A percentile compares a stretch with the other conserved stretches of the same genome.
Conservation (phyloP, 2,113 vertebrate genomes). For the Rhagologus leucostigma region DNA sequence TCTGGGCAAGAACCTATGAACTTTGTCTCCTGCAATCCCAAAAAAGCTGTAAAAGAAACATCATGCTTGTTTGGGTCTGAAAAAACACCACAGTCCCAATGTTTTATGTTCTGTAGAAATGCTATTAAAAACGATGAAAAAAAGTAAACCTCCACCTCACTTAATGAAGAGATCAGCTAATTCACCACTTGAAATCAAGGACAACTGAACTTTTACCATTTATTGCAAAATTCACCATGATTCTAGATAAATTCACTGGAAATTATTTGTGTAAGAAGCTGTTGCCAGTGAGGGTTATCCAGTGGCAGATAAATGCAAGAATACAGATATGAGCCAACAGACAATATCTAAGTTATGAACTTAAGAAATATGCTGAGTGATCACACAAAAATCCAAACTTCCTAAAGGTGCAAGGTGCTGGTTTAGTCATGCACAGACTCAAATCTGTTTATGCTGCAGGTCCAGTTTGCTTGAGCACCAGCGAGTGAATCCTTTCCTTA, state of each 20-base stretch:
- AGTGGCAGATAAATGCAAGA: neutral
- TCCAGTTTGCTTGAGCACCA: neutral
- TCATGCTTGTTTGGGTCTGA: neutral
- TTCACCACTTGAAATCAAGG: neutral
- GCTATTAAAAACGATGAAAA: neutral
- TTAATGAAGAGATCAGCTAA: neutral
- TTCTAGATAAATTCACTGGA: neutral
- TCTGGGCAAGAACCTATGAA: neutral
- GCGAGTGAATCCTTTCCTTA: neutral
- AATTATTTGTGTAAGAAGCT: neutral
- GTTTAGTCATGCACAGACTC: neutral
- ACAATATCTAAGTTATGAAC: neutral
- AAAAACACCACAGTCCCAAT: neutral
- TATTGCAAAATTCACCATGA: neutral
- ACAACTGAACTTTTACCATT: neutral
- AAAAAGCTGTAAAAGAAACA: neutral
- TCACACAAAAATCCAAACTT: neutral
- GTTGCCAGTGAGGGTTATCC: neutral
- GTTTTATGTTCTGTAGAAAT: neutral
- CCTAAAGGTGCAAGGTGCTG: neutral
- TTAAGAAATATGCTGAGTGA: neutral
- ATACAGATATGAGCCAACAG: neutral
- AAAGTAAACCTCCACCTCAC: neutral
- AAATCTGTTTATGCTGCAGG: neutral
- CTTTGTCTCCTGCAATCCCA: neutral